phyloP scores from a whole-genome alignment of 2,888 invertebrate species.

The Thereva unica region DNA sequence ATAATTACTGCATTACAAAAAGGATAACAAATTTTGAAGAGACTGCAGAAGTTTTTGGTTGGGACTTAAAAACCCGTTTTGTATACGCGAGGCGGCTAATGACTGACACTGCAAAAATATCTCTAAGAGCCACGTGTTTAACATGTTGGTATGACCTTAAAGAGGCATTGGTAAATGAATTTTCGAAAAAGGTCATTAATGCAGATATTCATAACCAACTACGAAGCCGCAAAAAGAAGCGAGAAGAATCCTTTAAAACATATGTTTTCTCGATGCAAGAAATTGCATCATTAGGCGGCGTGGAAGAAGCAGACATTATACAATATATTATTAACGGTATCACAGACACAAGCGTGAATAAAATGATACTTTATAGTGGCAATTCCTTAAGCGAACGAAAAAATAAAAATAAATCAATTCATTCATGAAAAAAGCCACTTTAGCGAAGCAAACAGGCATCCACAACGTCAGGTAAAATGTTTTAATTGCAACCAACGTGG shows the following conservation, averaged over 20 bases:
- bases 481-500: too few relatives aligned
- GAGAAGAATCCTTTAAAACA: not conserved
- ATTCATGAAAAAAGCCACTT: too few relatives aligned
- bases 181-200: not conserved
- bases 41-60: not conserved
- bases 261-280: constrained; percentile 3
- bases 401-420: not conserved
- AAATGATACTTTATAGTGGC: not conserved
- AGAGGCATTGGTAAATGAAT: not conserved
- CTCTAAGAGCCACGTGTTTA: not conserved
- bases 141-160: constrained; percentile 2
- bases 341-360: not conserved
- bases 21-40: constrained; percentile 6
- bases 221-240: not conserved
- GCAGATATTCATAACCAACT: not conserved
- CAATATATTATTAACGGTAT: constrained; percentile 2
- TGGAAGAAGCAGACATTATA: not conserved
- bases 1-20: not conserved
- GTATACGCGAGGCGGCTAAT: not conserved
- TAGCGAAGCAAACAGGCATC: too few relatives aligned
- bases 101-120: not conserved
- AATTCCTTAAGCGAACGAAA: not conserved
- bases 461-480: too few relatives aligned
- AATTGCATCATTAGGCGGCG: not conserved
- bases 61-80: not conserved